Evolutionary conservation across 2,113 vertebrate species (phyloP).

Genomic region (Fregata magnificens): DNA sequence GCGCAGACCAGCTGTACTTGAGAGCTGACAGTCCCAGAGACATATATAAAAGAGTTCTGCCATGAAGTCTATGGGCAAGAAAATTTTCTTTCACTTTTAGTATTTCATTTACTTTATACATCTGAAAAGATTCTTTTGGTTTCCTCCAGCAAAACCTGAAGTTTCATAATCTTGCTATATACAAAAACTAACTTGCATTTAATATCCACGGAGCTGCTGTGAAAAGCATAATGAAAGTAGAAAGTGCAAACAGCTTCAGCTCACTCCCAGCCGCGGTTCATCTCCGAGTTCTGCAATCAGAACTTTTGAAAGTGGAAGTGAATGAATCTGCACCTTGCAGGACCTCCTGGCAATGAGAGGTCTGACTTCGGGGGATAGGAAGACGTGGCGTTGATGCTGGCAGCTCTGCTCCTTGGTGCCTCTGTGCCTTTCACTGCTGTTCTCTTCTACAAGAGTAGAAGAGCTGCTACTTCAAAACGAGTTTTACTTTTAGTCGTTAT

Average conservation of each 20-base stretch:
- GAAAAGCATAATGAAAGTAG: not conserved
- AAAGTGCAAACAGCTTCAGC: not conserved
- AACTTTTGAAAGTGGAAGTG: not conserved
- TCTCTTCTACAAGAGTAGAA: not conserved
- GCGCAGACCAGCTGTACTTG: not conserved
- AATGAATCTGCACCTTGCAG: rapidly evolving
- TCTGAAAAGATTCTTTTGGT: not conserved
- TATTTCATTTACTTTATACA: not conserved
- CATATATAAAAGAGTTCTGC: rapidly evolving
- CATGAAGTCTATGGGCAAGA: too few relatives aligned
- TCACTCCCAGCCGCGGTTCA: rapidly evolving
- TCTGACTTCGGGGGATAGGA: rapidly evolving
- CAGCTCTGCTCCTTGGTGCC: not conserved
- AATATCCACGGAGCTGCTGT: rapidly evolving
- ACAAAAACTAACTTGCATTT: rapidly evolving
- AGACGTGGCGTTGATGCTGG: rapidly evolving
- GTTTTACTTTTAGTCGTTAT: rapidly evolving
- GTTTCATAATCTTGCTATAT: rapidly evolving
- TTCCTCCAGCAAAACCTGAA: not conserved
- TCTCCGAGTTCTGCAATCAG: not conserved
- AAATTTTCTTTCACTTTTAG: not conserved
- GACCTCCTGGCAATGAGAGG: not conserved
- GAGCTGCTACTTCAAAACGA: not conserved
- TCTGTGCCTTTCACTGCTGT: not conserved
- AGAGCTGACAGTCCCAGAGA: not conserved